Conservation (phyloP, 2,113 vertebrate genomes). For the Eptesicus fuscus region DNA sequence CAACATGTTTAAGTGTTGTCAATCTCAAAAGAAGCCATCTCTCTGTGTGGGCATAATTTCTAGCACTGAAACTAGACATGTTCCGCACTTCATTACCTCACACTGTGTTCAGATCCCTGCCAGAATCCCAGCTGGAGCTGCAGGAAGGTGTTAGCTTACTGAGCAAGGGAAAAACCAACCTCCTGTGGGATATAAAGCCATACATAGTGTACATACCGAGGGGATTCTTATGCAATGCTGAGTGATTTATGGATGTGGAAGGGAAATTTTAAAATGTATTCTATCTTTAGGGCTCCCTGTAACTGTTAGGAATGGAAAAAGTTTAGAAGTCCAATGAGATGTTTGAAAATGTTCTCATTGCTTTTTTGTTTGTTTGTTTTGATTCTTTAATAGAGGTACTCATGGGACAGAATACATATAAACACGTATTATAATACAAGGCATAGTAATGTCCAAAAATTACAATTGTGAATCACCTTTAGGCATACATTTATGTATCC, state of each 20-base stretch:
- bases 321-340: not conserved
- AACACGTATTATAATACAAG: not conserved
- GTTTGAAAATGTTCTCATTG: not conserved
- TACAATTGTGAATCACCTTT: not conserved
- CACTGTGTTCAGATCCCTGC: not conserved
- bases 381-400: not conserved
- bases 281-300: not conserved
- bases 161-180: not conserved
- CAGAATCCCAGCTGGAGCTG: not conserved
- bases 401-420: not conserved
- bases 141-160: conserved; percentile 1
- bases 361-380: not conserved
- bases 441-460: not conserved
- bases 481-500: not conserved
- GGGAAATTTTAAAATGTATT: not conserved
- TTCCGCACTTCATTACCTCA: not conserved
- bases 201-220: not conserved
- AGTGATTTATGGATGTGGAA: not conserved
- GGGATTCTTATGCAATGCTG: not conserved
- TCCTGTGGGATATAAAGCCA: not conserved
- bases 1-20: not conserved
- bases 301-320: not conserved
- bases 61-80: not conserved
- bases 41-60: not conserved
- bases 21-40: not conserved